These are phyloP conservation scores for Danaus plexippus DNA, from an alignment of 1,140 invertebrate genomes.

Conservation along the genomic window DNA sequence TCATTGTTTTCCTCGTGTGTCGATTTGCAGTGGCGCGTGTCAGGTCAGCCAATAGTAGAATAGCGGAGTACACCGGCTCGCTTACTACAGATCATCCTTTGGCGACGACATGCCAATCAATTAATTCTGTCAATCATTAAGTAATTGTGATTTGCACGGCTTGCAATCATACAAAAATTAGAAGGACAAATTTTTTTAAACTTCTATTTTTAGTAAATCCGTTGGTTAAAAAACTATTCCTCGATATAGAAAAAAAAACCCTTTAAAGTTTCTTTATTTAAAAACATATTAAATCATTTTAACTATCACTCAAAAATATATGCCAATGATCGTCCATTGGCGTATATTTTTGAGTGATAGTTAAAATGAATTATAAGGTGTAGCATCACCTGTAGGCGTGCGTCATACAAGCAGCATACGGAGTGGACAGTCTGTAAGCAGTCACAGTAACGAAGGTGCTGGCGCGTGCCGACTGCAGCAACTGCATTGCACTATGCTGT, in stretches of 20 bases:
- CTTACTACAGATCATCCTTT: constrained; percentile 34
- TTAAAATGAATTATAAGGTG: no score
- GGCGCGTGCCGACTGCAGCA: constrained; percentile 39
- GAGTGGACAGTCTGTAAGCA: constrained; percentile 1
- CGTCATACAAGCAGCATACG: not conserved
- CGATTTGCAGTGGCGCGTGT: constrained; percentile 50
- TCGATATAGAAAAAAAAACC: no score
- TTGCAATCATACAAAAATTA: no score
- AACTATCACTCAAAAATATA: no score
- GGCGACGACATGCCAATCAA: constrained; percentile 47
- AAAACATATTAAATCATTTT: no score
- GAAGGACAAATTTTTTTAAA: no score
- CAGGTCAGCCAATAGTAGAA: constrained; percentile 46
- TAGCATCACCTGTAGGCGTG: constrained; percentile 3
- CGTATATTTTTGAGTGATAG: no score
- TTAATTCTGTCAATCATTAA: constrained; percentile 59
- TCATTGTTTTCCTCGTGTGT: constrained; percentile 61
- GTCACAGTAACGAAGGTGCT: constrained; percentile 30
- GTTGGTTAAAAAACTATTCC: no score
- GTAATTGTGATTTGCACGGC: constrained; percentile 22
- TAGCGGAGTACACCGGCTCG: constrained; percentile 25
- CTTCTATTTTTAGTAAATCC: no score
- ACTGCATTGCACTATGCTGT: constrained; percentile 31
- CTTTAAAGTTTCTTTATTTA: no score
- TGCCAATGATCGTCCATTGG: no score